phyloP scores from a whole-genome alignment of 2,888 invertebrate genomes.

The Abscondita cerata region DNA sequence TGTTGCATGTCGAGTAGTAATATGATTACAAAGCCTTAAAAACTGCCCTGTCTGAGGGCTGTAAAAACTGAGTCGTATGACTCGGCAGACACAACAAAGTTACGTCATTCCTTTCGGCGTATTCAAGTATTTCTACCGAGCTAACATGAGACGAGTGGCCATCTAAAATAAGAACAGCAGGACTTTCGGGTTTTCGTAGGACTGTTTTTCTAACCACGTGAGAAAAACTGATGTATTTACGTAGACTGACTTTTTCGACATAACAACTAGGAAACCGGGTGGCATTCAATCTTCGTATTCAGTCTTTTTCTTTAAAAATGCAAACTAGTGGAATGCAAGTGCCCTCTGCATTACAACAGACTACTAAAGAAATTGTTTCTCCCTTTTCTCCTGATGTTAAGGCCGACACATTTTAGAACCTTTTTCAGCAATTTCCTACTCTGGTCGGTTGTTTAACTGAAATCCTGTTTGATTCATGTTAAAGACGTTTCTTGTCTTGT shows the following conservation, averaged over 20 bases:
- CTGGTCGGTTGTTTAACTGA: slow-evolving; percentile 52
- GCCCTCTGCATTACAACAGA: slow-evolving; percentile 51
- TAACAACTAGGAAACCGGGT: too few relatives aligned
- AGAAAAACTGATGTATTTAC: slow-evolving; percentile 41
- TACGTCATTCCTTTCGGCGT: neutral
- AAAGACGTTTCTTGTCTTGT: slow-evolving; percentile 39
- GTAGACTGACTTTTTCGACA: slow-evolving; percentile 44
- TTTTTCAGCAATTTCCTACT: slow-evolving; percentile 42
- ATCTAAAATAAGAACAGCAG: neutral
- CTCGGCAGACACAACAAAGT: neutral
- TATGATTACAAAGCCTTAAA: neutral
- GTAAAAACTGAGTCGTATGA: slow-evolving; percentile 5
- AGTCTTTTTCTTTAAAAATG: slow-evolving; percentile 44
- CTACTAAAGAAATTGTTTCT: slow-evolving; percentile 48
- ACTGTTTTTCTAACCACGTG: slow-evolving; percentile 37
- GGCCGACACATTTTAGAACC: slow-evolving; percentile 37
- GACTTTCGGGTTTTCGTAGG: neutral
- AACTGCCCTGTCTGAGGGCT: slow-evolving; percentile 5
- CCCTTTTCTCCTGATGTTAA: slow-evolving; percentile 44
- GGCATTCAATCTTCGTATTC: slow-evolving; percentile 43
- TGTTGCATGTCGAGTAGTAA: neutral
- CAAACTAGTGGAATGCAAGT: slow-evolving; percentile 44
- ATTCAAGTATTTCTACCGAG: neutral
- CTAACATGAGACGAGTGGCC: too few relatives aligned
- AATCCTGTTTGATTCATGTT: slow-evolving; percentile 43